Base-by-base conservation (phyloP, 2,113 vertebrate genomes). In the Microcebus jonahi region DNA sequence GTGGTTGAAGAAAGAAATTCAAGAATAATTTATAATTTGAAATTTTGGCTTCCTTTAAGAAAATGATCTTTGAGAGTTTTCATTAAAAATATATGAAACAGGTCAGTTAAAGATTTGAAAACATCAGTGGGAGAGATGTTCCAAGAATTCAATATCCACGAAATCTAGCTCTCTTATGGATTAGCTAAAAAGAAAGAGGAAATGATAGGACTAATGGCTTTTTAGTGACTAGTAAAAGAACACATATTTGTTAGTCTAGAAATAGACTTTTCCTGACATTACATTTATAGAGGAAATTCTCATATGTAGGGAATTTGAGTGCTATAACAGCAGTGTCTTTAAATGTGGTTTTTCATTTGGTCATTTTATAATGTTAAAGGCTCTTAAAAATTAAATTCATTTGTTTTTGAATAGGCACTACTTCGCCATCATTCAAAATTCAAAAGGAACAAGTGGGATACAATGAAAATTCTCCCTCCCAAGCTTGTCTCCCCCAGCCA, bases 331-430 rank as follows among this genome's bases (percentile, higher is more conserved):
- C 76, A 70, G 1, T 61, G 15, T 94, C 84, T 91, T 95, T 80
- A 85, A 92, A 50, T 81, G 39, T 80, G 21, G 59, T 95, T 95
- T 90, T 77, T 57, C 31, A 34, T 81, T 61, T 93, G 63, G 48
- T 81, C 36, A 76, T 61, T 97, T 92, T 57, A 55, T 67, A 59
- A 57, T 84, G 45, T 70, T 45, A 89, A 53, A 53, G 73, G 31
- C 18, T 73, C 31, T 86, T 90, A 71, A 80, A 68, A 84, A 65
- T 63, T 65, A 84, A 42, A 55, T 86, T 50, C 70, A 68, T 36
- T 90, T 96, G n/a, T 20, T 68, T 34, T 89, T 84, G 48, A 63
- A 45, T 73, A 87, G 20, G 12, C 20, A 84, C 3, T 73, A 53
- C 57, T 57, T 57, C 18, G 1, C 5, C 55, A 68, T 67, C 25